Base-by-base conservation (phyloP, 2,113 vertebrate species). In the Cottus gobio region DNA sequence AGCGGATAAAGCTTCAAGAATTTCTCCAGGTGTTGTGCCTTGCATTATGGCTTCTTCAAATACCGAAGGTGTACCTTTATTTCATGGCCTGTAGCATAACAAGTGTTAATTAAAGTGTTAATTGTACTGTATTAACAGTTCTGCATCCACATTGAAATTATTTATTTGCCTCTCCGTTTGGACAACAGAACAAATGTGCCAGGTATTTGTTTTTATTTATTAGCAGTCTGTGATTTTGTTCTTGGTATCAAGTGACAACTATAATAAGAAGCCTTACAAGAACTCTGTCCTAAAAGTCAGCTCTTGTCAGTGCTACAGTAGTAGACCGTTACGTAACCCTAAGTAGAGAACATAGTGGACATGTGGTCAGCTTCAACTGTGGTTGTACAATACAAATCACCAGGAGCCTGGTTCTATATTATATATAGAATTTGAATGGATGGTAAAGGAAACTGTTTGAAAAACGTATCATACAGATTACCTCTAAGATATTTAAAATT, bases 11-110 rank as follows among this genome's bases (percentile, higher is more conserved):
- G 78, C 31, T 56, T 74, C 44, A 15, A 80, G 71, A 85, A 60
- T 79, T 37, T 11, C 52, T 79, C 82, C 74, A 79, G 83, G 73
- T 60, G 28, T 80, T 77, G 91, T 93, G 90, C 92, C 91, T 93
- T 92, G 83, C 72, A 80, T 82, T 77, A 82, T 77, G 52, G n/a
- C 62, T 60, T 93, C 64, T 82, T 86, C 70, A 79, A 34, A 80
- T 75, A 67, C 39, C 77, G 83, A 88, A 81, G 75, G 72, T 81
- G 24, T 75, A 69, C 58, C 34, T 87, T 81, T 54, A 76, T 84
- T 68, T 79, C 56, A 72, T 69, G 31, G 34, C 77, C 77, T 80
- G 64, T 80, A 82, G 80, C 30, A 62, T 82, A 77, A 80, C 77
- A 67, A 50, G 26, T 68, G n/a, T n/a, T n/a, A n/a, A n/a, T n/a